phyloP scores from a whole-genome alignment of 30 jellyfish, hydroid and myxozoan genomes.

The Calvadosia cruxmelitensis region DNA sequence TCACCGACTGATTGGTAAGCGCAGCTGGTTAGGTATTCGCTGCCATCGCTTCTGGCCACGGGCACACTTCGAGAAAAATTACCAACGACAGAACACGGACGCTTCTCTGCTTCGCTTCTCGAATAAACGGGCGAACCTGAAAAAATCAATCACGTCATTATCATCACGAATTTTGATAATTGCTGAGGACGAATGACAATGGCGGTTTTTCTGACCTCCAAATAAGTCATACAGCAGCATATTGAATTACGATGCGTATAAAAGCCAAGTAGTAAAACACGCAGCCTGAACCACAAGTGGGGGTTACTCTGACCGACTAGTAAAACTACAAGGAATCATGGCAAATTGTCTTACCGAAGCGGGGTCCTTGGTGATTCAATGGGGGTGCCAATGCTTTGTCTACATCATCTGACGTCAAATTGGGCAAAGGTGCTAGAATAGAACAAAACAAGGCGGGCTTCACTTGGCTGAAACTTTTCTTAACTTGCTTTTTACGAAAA shows the following conservation, averaged over 20 bases:
- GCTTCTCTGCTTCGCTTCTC: constrained; percentile 55
- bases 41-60: constrained; percentile 98
- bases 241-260: neutral
- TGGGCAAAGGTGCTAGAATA: constrained; percentile 91
- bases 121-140: constrained; percentile 1
- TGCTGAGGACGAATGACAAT: no score
- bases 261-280: no score
- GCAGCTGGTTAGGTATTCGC: constrained; percentile 94
- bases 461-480: no score
- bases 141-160: no score
- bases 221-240: neutral
- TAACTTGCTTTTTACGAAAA: no score
- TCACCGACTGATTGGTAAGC: constrained; percentile 59
- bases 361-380: constrained; percentile 49
- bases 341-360: neutral
- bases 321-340: no score
- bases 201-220: neutral
- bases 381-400: constrained; percentile 99
- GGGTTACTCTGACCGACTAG: no score
- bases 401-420: constrained; percentile 86
- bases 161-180: no score
- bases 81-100: constrained; percentile 94
- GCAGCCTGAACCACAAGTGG: no score
- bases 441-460: no score
- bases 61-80: constrained; percentile 90